Base-by-base conservation (phyloP, 2,113 vertebrate species). In the Neogobius melanostomus region DNA sequence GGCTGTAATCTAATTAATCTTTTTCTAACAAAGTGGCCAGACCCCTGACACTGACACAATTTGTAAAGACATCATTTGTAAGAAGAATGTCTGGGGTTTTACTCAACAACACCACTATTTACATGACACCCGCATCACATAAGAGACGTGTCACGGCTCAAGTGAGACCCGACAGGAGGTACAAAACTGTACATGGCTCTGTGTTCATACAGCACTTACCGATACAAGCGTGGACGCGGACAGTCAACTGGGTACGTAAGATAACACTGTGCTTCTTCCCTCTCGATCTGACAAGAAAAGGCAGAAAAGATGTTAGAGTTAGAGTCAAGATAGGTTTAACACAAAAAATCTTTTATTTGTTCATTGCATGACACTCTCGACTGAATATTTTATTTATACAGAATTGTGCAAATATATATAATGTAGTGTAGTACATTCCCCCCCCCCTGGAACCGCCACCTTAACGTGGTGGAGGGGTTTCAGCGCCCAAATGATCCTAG, bases 191-290 rank as follows among this genome's bases (percentile, higher is more conserved):
- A 36, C 9, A 12, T 28, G 17, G 11, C 5, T 51, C 12, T 53
- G 52, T 45, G 56, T 61, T 48, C 68, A 57, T 71, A 64, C 49
- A 61, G 62, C 53, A 95, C 97, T 98, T 93, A 98, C 97, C 97
- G 4, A 98, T 98, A 84, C 97, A 98, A 84, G 95, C 92, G 16
- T 98, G 96, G 46, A 98, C 97, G 49, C 97, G 94, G 66, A 98
- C 96, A 0, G 95, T 97, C 72, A 98, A 93, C 88, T 98, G 95
- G 47, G 95, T 98, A 57, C 97, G 93, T 76, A 98, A 84, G 84
- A 98, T 91, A 84, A 98, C 92, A 69, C 95, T 97, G 87, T 98
- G 95, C 77, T 98, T 98, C 92, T 96, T 98, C 64, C 95, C 95
- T 60, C 95, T 94, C 74, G 92, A 94, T 94, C 85, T 91, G 1